Base-by-base conservation (phyloP, 2,113 vertebrate species). In the Melospiza georgiana region DNA sequence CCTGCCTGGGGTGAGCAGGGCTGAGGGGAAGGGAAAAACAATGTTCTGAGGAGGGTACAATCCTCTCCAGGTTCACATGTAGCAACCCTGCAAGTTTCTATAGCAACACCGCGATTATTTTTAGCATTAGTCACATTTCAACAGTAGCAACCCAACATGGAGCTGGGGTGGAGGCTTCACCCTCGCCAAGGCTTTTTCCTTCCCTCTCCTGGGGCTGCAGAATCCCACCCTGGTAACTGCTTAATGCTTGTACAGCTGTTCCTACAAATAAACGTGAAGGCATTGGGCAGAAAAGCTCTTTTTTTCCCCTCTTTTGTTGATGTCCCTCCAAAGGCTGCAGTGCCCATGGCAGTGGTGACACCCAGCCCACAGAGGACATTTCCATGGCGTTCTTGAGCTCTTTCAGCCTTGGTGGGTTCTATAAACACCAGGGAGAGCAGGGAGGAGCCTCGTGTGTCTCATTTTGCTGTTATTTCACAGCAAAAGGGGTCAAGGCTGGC, bases 101-200 rank as follows among this genome's bases (percentile, higher is more conserved):
- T 98, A 97, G 98, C 98, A 98, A 98, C 98, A 22, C 67, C 55
- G 52, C 95, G 79, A 97, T 98, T 98, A 98, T 98, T 98, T 98
- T 98, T 98, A 98, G 98, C 96, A 69, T 95, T 95, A 94, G 96
- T 96, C 95, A 90, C 96, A 93, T 96, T 96, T 97, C 91, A 97
- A 88, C 97, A 94, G 98, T 87, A 98, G 95, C 97, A 97, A 75
- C 28, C 81, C 90, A 94, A 96, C 96, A 95, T 80, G 89, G 93
- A 97, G 93, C 90, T 96, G 74, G 82, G 94, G 68, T 88, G 94
- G 84, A 92, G 77, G 92, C 93, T 76, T 89, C 84, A 54, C 66
- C 84, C 91, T 61, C 74, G 24, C 65, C 79, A 30, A 27, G 0
- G 24, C 30, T 77, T 41, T 37, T 76, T 67, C 28, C 59, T 84